These are phyloP conservation scores for Donacobius atricapilla DNA, from an alignment of 2,113 vertebrate genomes.

Conservation along the genomic window DNA sequence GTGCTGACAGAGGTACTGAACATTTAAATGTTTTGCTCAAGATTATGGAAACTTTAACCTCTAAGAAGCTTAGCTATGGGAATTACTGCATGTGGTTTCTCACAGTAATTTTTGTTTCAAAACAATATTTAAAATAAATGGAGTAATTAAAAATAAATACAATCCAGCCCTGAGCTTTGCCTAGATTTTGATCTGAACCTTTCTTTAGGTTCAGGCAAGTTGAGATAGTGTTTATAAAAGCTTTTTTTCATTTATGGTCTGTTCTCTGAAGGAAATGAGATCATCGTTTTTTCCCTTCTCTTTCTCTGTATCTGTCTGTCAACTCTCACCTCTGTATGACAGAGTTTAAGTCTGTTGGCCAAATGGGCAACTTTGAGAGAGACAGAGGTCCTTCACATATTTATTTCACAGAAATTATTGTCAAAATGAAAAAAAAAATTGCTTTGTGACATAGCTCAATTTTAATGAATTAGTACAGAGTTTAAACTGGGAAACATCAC, in stretches of 20 bases:
- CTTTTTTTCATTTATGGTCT: neutral
- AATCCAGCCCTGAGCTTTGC: neutral
- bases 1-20: neutral
- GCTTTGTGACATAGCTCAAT: neutral
- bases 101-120: neutral
- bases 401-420: neutral
- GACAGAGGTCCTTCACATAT: neutral
- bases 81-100: neutral
- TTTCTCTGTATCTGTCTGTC: neutral
- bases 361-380: neutral
- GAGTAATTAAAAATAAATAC: slow-evolving; percentile 11
- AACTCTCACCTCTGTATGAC: neutral
- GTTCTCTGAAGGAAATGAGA: neutral
- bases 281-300: neutral
- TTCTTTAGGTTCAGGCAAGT: neutral
- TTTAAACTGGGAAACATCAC: neutral
- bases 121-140: neutral
- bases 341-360: neutral
- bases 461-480: neutral
- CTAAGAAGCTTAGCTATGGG: neutral
- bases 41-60: neutral
- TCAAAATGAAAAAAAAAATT: neutral
- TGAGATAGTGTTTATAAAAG: neutral
- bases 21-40: neutral
- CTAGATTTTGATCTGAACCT: neutral